phyloP scores from a whole-genome alignment of 2,888 invertebrate genomes.

The Biston stratarius region DNA sequence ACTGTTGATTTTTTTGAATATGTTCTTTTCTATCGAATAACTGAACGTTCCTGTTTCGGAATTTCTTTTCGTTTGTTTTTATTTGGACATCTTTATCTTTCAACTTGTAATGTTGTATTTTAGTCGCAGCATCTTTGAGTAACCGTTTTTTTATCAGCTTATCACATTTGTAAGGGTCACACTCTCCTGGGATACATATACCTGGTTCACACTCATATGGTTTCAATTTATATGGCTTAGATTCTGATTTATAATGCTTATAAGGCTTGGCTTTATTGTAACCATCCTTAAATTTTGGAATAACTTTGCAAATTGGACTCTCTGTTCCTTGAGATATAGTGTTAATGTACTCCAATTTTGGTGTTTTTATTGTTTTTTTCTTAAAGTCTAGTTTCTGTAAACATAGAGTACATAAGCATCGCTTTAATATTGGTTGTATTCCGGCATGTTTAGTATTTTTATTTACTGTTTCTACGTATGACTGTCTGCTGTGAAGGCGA shows the following conservation, averaged over 20 bases:
- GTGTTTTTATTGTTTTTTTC: neutral
- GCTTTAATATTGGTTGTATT: slow-evolving; percentile 49
- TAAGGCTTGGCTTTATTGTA: neutral
- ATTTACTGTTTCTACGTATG: slow-evolving; percentile 1
- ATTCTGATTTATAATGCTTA: slow-evolving; percentile 56
- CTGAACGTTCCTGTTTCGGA: neutral
- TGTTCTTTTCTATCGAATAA: neutral
- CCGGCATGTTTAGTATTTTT: slow-evolving; percentile 9
- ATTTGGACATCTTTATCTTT: neutral
- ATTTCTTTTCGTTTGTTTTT: neutral
- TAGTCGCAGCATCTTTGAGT: slow-evolving; percentile 1
- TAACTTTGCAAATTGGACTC: neutral
- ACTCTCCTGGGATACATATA: slow-evolving; percentile 56
- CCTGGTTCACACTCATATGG: slow-evolving; percentile 50
- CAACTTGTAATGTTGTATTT: neutral
- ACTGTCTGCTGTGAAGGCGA: neutral
- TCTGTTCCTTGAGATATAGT: slow-evolving; percentile 2
- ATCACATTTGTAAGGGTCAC: slow-evolving; percentile 56
- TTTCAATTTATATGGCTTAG: neutral
- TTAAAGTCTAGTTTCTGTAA: slow-evolving; percentile 46
- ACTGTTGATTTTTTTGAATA: neutral
- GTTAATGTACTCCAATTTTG: neutral
- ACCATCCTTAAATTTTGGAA: neutral
- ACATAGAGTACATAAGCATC: slow-evolving; percentile 56
- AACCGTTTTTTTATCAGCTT: slow-evolving; percentile 43